Evolutionary conservation across 2,113 vertebrate genomes (phyloP).

Genomic region (Ceratotherium simum): DNA sequence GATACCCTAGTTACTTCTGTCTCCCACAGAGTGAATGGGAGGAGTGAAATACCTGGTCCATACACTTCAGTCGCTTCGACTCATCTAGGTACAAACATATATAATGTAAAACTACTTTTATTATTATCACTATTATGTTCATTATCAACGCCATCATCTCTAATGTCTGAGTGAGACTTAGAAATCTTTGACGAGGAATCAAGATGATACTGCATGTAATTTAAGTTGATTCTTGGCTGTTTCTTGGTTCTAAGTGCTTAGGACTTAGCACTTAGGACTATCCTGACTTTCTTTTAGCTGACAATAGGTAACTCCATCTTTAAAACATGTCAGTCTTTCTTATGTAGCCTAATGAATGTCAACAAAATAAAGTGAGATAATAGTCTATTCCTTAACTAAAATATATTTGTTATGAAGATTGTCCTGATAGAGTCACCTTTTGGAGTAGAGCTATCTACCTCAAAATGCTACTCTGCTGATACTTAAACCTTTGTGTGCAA

Average conservation of each 20-base stretch:
- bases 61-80: background rate
- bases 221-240: background rate
- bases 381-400: background rate
- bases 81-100: background rate
- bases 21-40: background rate
- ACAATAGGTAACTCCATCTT: background rate
- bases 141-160: background rate
- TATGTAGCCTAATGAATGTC: background rate
- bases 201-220: background rate
- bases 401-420: constrained; percentile 36
- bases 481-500: background rate
- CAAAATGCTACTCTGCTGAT: constrained; percentile 38
- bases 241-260: background rate
- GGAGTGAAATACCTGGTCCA: background rate
- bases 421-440: background rate
- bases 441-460: background rate
- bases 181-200: constrained; percentile 16
- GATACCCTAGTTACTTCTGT: background rate
- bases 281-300: background rate
- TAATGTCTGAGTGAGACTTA: background rate
- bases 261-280: background rate
- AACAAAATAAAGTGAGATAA: background rate
- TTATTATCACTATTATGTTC: background rate
- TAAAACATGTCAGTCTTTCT: background rate
- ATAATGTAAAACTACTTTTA: background rate